Percentiles rank a stretch among this genome's conserved stretches.
Evolutionary conservation across 2,797 vertebrate species (phyloP).

Genomic region (Naso thynnoides): DNA sequence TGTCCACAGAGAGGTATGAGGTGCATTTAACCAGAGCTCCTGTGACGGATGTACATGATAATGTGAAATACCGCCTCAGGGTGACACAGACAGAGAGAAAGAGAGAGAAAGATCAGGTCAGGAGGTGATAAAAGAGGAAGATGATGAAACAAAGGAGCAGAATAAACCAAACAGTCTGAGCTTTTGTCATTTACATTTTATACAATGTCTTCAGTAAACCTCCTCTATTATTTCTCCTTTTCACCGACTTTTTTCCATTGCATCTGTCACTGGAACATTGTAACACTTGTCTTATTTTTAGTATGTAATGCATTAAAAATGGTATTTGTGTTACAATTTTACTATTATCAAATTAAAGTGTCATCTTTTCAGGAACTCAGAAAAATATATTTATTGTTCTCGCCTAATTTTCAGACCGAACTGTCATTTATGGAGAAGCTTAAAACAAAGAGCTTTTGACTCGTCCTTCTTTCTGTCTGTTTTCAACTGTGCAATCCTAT

Average conservation of each 20-base stretch:
- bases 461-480: too few species aligned
- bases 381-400: not conserved
- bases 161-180: constrained; percentile 32
- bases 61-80: constrained; percentile 77
- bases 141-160: constrained; percentile 48
- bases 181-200: constrained; percentile 12
- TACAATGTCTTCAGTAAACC: constrained; percentile 5
- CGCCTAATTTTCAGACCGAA: not conserved
- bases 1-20: constrained; percentile 56
- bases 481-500: too few species aligned
- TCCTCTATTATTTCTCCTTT: not conserved
- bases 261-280: not conserved
- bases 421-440: too few species aligned
- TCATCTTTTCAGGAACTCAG: not conserved
- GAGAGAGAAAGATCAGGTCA: not conserved
- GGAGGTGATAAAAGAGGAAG: constrained; percentile 23
- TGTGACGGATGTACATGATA: constrained; percentile 76
- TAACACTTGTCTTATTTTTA: not conserved
- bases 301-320: not conserved
- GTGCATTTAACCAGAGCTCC: constrained; percentile 64
- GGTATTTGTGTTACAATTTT: not conserved
- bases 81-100: constrained; percentile 55
- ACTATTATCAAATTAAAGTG: not conserved
- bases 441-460: too few species aligned
- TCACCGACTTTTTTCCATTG: not conserved